Evolutionary conservation across 2,113 vertebrate genomes (phyloP).

Genomic region (Leuciscus idus): DNA sequence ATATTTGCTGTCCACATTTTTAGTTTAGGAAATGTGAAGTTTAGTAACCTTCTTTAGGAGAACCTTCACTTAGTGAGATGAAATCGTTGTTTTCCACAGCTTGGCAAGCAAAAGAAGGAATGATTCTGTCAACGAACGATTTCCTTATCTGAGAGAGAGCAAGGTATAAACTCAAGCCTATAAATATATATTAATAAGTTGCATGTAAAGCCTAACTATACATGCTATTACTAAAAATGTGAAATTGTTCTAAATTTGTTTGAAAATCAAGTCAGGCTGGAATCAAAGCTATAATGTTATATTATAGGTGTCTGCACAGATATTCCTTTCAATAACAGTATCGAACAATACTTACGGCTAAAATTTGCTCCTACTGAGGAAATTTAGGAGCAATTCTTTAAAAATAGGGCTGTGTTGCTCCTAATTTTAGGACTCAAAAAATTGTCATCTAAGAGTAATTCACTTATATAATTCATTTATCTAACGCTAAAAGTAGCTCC

Average conservation of each 20-base stretch:
- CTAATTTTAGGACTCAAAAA: no score
- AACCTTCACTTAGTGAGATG: slow-evolving; percentile 14
- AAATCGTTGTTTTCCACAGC: slow-evolving; percentile 49
- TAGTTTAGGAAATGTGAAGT: not conserved
- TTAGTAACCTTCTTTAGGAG: slow-evolving; percentile 26
- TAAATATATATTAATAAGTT: not conserved
- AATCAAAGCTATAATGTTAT: not conserved
- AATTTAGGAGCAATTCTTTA: no score
- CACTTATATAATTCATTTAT: no score
- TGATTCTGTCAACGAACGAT: slow-evolving; percentile 1
- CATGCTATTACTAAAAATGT: not conserved
- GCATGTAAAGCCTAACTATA: not conserved
- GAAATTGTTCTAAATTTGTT: not conserved
- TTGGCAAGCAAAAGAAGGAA: slow-evolving; percentile 29
- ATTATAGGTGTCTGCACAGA: not conserved
- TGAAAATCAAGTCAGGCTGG: not conserved
- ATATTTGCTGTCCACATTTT: not conserved
- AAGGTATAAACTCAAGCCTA: not conserved
- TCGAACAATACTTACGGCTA: no score
- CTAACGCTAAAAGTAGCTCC: no score
- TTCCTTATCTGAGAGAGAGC: slow-evolving; percentile 7
- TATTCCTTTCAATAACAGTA: not conserved
- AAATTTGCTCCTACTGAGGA: no score
- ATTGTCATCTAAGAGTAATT: no score
- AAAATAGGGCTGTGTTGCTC: no score